Evolutionary conservation across 2,888 invertebrate species (phyloP), one percentile per base, ranked within the genome.

Genomic region (Rhamphomyia laevipes): DNA sequence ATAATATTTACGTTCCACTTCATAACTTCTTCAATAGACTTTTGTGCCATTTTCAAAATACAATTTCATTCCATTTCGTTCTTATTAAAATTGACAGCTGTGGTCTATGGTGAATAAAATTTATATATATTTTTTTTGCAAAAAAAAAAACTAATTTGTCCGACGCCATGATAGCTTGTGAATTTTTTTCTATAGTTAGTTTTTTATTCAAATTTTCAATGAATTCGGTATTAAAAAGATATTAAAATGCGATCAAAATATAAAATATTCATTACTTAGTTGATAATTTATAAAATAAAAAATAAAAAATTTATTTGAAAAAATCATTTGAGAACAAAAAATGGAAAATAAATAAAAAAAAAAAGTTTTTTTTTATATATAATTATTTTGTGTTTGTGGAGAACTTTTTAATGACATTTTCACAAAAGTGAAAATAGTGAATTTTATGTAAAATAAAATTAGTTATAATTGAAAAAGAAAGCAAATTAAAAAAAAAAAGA

Each of bases 151-250:
- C 23, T 27, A 59, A 63, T 67, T 65, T 67, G 58, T 66, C 64
- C 66, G 67, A 68, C 67, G 67, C 67, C 69, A 67, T 68, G 64
- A 63, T 58, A 63, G 60, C 62, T 66, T 60, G 58, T 56, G 57
- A 59, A 59, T 27, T 27, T 27, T 27, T 27, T 27, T 27, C 23
- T 27, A 27, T 21, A 21, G 6, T 21, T 21, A 2, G 4, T 27
- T 27, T 27, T 27, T 27, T 27, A 27, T 27, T 27, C 2, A 27
- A 27, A 27, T 27, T 27, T 27, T 27, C 23, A 27, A 27, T 27
- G 23, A 27, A 27, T 27, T 27, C 23, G 9, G 23, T 27, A 7
- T 27, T 56, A 57, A 57, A 54, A 59, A 52, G 51, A 55, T 41
- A 53, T 48, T 44, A 55, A 51, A 59, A 61, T 58, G 56, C 54